Conservation (phyloP, 2,888 invertebrate genomes). For the Cryptocheilus praepositus region DNA sequence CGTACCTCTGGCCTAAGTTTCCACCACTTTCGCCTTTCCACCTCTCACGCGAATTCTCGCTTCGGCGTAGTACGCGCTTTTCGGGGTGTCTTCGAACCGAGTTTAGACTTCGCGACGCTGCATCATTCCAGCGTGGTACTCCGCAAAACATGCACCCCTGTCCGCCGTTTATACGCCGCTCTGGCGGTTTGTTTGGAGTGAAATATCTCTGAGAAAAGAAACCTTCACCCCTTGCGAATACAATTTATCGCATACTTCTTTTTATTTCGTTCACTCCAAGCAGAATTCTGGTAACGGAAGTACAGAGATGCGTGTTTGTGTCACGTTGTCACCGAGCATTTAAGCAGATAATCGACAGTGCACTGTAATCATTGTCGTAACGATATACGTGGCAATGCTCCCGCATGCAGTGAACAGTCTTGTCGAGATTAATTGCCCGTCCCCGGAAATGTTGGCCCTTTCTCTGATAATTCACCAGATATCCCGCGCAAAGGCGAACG, state of each 20-base stretch:
- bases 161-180: too few species aligned
- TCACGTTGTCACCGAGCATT: too few species aligned
- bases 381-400: too few species aligned
- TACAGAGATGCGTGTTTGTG: too few species aligned
- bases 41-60: constrained; percentile 17
- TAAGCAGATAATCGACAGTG: too few species aligned
- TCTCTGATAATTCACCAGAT: constrained; percentile 16
- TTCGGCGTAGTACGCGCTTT: constrained; percentile 17
- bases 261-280: too few species aligned
- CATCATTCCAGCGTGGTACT: constrained; percentile 24
- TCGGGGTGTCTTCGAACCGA: constrained; percentile 8
- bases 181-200: constrained; percentile 25
- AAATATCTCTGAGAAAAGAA: not conserved
- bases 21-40: constrained; percentile 7
- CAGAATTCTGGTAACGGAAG: constrained; percentile 20
- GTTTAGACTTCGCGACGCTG: constrained; percentile 24
- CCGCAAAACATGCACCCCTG: constrained; percentile 26
- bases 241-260: too few species aligned
- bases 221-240: too few species aligned
- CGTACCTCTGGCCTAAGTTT: constrained; percentile 3
- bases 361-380: too few species aligned
- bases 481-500: constrained; percentile 6
- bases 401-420: constrained; percentile 12
- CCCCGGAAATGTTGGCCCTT: constrained; percentile 11
- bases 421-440: constrained; percentile 17